Percentiles rank a stretch among this genome's conserved stretches.
These are phyloP conservation scores for Chrysoperla carnea DNA, from an alignment of 1,140 invertebrate species.

Conservation along the genomic window DNA sequence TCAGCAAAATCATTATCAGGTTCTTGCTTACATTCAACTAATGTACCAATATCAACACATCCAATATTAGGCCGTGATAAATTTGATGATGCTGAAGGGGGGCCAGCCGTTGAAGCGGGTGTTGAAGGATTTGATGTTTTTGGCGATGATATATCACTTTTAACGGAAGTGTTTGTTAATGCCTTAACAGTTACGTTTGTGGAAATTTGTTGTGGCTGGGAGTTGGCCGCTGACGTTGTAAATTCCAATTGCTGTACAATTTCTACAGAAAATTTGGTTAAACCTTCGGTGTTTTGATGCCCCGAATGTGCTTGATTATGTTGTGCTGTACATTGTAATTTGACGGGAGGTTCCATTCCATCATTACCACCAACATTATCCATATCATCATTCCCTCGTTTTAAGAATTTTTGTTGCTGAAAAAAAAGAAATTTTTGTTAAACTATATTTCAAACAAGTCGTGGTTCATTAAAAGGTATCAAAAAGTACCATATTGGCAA, in stretches of 20 bases:
- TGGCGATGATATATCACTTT: constrained; percentile 45
- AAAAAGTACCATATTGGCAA: no score
- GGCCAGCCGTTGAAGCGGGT: constrained; percentile 10
- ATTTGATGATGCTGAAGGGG: constrained; percentile 5
- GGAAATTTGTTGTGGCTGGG: constrained; percentile 71
- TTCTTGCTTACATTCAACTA: constrained; percentile 66
- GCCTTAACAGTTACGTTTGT: constrained; percentile 87
- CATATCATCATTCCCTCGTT: constrained; percentile 54
- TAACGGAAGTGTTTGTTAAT: constrained; percentile 63
- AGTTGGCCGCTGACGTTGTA: constrained; percentile 57
- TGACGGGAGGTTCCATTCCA: constrained; percentile 51
- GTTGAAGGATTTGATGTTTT: constrained; percentile 23
- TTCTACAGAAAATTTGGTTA: constrained; percentile 75
- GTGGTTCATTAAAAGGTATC: no score
- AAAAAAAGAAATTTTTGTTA: constrained; percentile 14
- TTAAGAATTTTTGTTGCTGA: constrained; percentile 67
- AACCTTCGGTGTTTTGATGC: constrained; percentile 32
- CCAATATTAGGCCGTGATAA: constrained; percentile 8
- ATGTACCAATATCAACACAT: constrained; percentile 29
- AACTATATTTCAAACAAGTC: no score
- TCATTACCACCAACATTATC: constrained; percentile 35
- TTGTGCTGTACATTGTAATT: constrained; percentile 49
- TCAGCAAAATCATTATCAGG: constrained; percentile 69
- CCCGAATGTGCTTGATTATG: constrained; percentile 18
- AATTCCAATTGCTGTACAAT: constrained; percentile 81